phyloP scores from a whole-genome alignment of 1,140 invertebrate genomes.

The Eumeta japonica region DNA sequence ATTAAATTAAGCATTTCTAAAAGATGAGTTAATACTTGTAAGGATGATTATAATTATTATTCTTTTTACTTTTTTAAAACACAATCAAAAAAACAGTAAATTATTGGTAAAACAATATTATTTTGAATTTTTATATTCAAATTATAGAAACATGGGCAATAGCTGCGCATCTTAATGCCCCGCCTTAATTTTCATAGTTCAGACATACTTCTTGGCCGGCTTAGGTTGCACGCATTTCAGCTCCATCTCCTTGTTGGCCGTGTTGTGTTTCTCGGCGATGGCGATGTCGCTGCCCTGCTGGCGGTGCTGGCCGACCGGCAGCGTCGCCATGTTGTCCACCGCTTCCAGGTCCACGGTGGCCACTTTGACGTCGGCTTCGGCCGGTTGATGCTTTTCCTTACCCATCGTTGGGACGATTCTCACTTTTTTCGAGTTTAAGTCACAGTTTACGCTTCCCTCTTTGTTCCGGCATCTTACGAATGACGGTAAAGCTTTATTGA shows the following conservation, averaged over 20 bases:
- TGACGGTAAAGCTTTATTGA: no score
- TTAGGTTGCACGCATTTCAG: slow-evolving; percentile 79
- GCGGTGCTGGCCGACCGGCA: slow-evolving; percentile 69
- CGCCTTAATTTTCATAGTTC: neutral
- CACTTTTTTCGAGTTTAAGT: no score
- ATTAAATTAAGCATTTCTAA: no score
- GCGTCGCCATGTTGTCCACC: slow-evolving; percentile 80
- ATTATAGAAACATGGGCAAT: no score
- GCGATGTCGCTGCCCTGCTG: slow-evolving; percentile 66
- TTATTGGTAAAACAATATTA: no score
- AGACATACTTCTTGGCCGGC: slow-evolving; percentile 72
- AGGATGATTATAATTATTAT: no score
- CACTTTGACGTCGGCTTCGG: slow-evolving; percentile 75
- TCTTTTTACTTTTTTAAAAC: no score
- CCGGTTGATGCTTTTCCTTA: slow-evolving; percentile 50
- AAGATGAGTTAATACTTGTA: no score
- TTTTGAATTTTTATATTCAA: no score
- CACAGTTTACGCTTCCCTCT: neutral
- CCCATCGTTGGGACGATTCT: slow-evolving; percentile 43
- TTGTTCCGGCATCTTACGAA: neutral
- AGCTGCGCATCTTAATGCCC: no score
- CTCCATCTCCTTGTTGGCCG: slow-evolving; percentile 83
- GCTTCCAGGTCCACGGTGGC: slow-evolving; percentile 80
- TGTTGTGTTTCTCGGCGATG: slow-evolving; percentile 75
- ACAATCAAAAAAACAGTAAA: no score